Conservation (phyloP, 2,888 invertebrate species). For the Spodoptera exigua region DNA sequence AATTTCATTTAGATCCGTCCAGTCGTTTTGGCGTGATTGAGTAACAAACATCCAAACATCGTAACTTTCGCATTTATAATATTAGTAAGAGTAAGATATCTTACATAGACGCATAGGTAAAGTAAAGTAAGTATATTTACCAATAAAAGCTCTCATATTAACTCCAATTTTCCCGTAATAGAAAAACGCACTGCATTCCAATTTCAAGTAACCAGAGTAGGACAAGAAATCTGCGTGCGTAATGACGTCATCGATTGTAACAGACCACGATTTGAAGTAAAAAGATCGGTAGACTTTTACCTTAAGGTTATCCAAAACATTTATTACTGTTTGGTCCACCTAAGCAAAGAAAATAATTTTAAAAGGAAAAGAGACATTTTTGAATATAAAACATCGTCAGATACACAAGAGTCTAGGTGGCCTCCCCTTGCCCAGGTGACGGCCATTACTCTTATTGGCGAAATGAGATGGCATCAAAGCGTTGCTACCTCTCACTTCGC, state of each 20-base stretch:
- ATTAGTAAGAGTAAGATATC: too few species aligned
- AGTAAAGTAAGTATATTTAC: constrained; percentile 56
- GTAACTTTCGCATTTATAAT: too few species aligned
- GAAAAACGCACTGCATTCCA: constrained; percentile 89
- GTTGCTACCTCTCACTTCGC: too few species aligned
- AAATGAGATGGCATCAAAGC: too few species aligned
- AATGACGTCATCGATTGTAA: constrained; percentile 69
- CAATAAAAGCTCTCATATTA: constrained; percentile 78
- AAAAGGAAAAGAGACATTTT: neutral
- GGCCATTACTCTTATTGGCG: too few species aligned
- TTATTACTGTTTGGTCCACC: constrained; percentile 86
- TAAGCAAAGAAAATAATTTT: constrained; percentile 54
- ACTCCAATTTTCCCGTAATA: constrained; percentile 88
- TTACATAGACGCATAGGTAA: neutral
- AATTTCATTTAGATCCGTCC: too few species aligned
- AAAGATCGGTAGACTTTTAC: constrained; percentile 86
- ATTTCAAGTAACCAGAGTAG: constrained; percentile 73
- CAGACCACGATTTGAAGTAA: constrained; percentile 88
- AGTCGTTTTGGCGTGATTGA: too few species aligned
- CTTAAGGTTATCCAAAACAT: constrained; percentile 75
- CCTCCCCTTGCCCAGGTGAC: too few species aligned
- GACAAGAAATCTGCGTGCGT: constrained; percentile 86
- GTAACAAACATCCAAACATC: too few species aligned
- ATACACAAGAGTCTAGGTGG: neutral
- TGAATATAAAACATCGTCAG: neutral